Evolutionary conservation across 2,797 vertebrate species (phyloP), one percentile per base, ranked within the genome.

Genomic region (Tympanoctomys barrerae): DNA sequence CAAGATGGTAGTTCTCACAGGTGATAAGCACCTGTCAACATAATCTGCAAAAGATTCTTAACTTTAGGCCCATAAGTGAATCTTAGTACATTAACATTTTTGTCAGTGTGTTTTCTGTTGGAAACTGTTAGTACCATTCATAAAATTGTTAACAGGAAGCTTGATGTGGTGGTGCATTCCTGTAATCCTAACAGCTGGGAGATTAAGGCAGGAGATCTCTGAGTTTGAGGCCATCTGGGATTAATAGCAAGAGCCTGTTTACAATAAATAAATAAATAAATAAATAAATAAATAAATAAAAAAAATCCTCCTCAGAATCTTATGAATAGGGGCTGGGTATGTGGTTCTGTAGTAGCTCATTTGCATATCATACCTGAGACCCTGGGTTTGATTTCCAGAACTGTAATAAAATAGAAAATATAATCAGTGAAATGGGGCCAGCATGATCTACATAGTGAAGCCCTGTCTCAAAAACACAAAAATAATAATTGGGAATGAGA

Each of bases 11-110:
- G 70, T 87, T 94, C 52, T 93, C 61, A 14, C 39, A 81, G 75
- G 10, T 12, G 22, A 61, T 93, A 87, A 79, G n/a, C 4, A 39
- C 22, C 54, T 93, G 36, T 18, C n/a, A 95, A 78, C 8, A 78
- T 86, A 61, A 57, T 88, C 21, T 88, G n/a, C 36, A 66, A 78
- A 83, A 84, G 33, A 26, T 68, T 62, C 62, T 90, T 77, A 92
- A 81, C 46, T 89, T 89, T 62, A 77, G 81, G 24, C 75, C 31
- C 10, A 6, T 80, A 80, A 95, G 12, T 88, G 22, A 42, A 22
- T 4, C 26, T 49, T 80, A 49, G 0, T 2, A 2, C 28, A 18
- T 13, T 10, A 42, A 26, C 22, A 87, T 94, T 78, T 92, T n/a
- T 93, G 31, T 94, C 77, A 64, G 33, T 62, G 61, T 28, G 28